A percentile compares a stretch with the other conserved stretches of the same genome.
phyloP scores from a whole-genome alignment of 2,113 vertebrate species.

The Gnathonemus echidnorhynchus region DNA sequence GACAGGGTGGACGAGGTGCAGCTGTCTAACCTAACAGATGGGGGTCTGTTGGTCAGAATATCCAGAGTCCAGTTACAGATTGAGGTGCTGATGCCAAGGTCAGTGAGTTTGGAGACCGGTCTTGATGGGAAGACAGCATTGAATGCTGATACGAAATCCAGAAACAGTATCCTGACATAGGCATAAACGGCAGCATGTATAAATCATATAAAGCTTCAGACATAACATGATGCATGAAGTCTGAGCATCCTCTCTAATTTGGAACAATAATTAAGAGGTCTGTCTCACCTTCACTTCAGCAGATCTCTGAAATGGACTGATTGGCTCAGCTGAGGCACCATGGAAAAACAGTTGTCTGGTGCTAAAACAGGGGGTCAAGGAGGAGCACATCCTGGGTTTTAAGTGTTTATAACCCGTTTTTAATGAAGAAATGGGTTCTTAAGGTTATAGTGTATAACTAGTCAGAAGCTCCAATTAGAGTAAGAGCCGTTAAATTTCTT shows the following conservation, averaged over 20 bases:
- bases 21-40: neutral
- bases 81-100: neutral
- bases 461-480: neutral
- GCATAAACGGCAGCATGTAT: neutral
- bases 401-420: neutral
- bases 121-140: neutral
- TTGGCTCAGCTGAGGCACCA: neutral
- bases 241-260: neutral
- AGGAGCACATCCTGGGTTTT: neutral
- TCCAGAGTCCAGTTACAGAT: neutral
- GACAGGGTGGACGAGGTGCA: neutral
- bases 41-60: neutral
- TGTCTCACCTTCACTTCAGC: neutral
- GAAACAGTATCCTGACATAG: neutral
- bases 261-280: neutral
- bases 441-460: neutral
- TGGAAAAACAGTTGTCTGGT: neutral
- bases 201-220: neutral
- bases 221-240: neutral
- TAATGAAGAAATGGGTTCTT: neutral
- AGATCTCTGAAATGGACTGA: neutral
- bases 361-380: neutral
- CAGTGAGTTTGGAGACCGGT: neutral
- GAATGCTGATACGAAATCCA: neutral
- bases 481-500: neutral